phyloP scores from a whole-genome alignment of 2,888 invertebrate species.

The Cephus spinipes region DNA sequence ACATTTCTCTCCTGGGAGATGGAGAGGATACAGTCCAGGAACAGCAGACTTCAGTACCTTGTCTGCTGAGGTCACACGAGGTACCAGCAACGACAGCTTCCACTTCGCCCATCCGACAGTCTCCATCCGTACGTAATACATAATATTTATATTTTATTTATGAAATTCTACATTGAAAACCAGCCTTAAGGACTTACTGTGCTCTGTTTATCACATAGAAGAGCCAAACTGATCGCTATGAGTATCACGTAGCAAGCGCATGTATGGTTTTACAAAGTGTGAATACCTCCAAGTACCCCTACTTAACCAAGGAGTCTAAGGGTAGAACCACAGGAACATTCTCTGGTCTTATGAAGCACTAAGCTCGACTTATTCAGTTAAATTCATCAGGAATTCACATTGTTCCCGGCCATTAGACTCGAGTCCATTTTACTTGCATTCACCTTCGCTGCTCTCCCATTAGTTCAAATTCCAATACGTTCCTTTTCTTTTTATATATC shows the following conservation, averaged over 20 bases:
- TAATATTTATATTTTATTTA: neutral
- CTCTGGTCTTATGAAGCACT: neutral
- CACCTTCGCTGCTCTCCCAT: neutral
- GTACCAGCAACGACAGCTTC: slow-evolving; percentile 52
- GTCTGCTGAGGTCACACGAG: slow-evolving; percentile 51
- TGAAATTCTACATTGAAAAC: neutral
- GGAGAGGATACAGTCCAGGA: slow-evolving; percentile 56
- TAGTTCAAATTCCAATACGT: neutral
- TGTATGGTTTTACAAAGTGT: neutral
- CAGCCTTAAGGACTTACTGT: neutral
- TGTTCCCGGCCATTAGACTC: neutral
- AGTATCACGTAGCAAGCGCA: neutral
- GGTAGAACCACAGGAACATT: neutral
- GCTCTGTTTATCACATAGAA: neutral
- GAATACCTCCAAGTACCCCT: neutral
- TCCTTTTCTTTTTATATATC: neutral
- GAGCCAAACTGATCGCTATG: neutral
- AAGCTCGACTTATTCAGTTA: neutral
- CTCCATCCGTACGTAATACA: slow-evolving; percentile 53
- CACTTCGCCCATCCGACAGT: slow-evolving; percentile 60
- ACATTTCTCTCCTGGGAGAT: slow-evolving; percentile 60
- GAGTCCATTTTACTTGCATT: neutral
- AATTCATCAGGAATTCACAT: neutral
- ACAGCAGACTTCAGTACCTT: slow-evolving; percentile 56
- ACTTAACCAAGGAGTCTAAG: neutral